Evolutionary conservation across 2,113 vertebrate species (phyloP).

Genomic region (Accipiter cooperii): DNA sequence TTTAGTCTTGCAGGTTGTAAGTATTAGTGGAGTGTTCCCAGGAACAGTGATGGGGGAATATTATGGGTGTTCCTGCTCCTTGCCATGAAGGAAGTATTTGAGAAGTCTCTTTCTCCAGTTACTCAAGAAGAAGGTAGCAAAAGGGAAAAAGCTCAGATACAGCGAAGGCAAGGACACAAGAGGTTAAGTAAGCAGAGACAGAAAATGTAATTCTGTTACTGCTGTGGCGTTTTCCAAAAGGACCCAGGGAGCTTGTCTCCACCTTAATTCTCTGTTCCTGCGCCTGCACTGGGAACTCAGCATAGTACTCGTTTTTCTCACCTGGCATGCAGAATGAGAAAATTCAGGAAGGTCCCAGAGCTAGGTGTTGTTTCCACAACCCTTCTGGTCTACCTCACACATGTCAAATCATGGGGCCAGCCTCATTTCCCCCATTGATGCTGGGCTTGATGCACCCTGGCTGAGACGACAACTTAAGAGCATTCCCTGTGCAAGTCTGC

Average conservation of each 20-base stretch:
- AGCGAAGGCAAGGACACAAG: background rate
- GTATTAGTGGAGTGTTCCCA: background rate
- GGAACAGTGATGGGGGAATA: background rate
- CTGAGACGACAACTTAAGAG: background rate
- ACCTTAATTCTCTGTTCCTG: background rate
- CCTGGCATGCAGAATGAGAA: background rate
- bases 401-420: rapidly evolving
- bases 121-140: background rate
- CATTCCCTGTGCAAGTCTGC: background rate
- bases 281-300: background rate
- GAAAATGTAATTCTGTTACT: background rate
- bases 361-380: background rate
- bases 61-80: background rate
- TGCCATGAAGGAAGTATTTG: background rate
- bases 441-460: rapidly evolving
- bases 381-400: background rate
- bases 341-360: background rate
- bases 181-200: background rate
- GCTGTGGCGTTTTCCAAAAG: background rate
- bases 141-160: background rate
- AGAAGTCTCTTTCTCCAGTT: background rate
- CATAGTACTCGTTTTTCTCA: background rate
- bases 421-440: background rate
- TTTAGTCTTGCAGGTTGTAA: background rate
- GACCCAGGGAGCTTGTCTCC: background rate